These are phyloP conservation scores for Caenorhabditis inopinata DNA, from an alignment of 1,140 invertebrate genomes.

Conservation along the genomic window DNA sequence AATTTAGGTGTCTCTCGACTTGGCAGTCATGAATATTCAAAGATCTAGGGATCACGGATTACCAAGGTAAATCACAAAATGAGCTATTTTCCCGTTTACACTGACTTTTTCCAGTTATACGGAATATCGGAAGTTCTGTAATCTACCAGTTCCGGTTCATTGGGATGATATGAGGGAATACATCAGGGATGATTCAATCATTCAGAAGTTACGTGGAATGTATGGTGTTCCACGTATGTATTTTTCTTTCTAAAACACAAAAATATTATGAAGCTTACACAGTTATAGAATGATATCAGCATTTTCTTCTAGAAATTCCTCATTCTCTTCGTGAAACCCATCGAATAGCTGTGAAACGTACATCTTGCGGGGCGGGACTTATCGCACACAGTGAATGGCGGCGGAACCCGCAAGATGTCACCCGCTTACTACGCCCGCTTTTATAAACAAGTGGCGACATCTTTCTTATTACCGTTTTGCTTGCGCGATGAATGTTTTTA, in stretches of 20 bases:
- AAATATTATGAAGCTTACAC: too few species aligned
- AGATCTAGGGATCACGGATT: conserved; percentile 88
- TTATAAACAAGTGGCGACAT: background rate
- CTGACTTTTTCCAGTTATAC: conserved; percentile 53
- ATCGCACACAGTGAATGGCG: too few species aligned
- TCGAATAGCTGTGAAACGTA: too few species aligned
- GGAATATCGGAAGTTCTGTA: conserved; percentile 76
- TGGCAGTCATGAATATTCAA: conserved; percentile 95
- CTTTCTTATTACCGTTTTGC: background rate
- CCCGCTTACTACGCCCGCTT: background rate
- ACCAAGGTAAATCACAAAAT: conserved; percentile 69
- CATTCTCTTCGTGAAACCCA: background rate
- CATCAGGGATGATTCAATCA: conserved; percentile 75
- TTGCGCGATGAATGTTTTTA: conserved; percentile 16
- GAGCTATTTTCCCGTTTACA: too few species aligned
- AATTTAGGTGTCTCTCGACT: conserved; percentile 76
- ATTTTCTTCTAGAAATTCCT: background rate
- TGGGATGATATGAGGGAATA: conserved; percentile 84
- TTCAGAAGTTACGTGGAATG: conserved; percentile 78
- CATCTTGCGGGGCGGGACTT: background rate
- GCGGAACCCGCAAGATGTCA: conserved; percentile 14
- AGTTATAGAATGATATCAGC: too few species aligned
- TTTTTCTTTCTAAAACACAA: background rate
- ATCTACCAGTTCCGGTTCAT: conserved; percentile 76
- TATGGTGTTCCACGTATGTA: conserved; percentile 84